A percentile compares a stretch with the other conserved stretches of the same genome.
phyloP scores from a whole-genome alignment of 2,113 vertebrate genomes.

The Hemichromis elongatus region DNA sequence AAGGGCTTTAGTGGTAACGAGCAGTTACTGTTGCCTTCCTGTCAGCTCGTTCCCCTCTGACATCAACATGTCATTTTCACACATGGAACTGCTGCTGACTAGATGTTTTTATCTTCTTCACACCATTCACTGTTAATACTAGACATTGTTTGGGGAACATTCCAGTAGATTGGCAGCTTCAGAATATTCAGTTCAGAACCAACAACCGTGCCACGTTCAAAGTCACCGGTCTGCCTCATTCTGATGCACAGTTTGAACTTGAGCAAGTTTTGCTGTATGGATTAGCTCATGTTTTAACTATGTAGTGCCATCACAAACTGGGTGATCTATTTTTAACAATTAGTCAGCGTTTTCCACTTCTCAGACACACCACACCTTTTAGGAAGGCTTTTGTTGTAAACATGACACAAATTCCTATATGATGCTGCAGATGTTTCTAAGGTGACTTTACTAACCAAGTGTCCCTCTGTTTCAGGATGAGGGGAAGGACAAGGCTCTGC shows the following conservation, averaged over 20 bases:
- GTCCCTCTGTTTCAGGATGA: constrained; percentile 78
- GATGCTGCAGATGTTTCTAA: neutral
- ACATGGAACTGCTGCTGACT: neutral
- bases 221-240: neutral
- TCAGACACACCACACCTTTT: neutral
- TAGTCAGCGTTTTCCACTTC: neutral
- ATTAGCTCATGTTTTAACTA: neutral
- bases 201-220: neutral
- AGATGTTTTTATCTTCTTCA: neutral
- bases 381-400: neutral
- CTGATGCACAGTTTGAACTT: neutral
- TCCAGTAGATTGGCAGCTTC: neutral
- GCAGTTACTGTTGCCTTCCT: neutral
- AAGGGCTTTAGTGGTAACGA: neutral
- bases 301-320: neutral
- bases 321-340: neutral
- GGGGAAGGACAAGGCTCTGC: constrained; percentile 89
- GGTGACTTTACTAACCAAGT: neutral
- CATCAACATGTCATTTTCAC: neutral
- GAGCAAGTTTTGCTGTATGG: neutral
- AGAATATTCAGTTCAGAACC: neutral
- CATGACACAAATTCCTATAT: neutral
- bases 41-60: neutral
- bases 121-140: neutral
- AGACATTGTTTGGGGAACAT: neutral